Conservation (phyloP, 2,888 invertebrate genomes). For the Myathropa florea region DNA sequence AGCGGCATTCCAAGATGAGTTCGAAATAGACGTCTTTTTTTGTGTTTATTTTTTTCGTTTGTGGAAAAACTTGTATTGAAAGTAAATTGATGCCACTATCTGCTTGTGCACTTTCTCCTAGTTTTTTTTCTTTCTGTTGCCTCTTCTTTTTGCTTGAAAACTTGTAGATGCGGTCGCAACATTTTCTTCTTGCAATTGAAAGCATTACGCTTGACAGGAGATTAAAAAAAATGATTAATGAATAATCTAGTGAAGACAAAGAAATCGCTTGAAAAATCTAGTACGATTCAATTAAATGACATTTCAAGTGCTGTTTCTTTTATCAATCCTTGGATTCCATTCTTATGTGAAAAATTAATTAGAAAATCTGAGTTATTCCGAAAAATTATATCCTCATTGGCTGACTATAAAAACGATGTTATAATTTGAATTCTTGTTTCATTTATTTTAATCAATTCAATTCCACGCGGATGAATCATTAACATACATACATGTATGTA, state of each 20-base stretch:
- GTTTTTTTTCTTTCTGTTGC: background rate
- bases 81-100: background rate
- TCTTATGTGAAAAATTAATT: background rate
- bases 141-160: background rate
- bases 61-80: slow-evolving; percentile 13
- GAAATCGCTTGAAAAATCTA: background rate
- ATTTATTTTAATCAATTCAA: slow-evolving; percentile 56
- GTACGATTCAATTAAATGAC: background rate
- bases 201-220: background rate
- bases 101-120: slow-evolving; percentile 31
- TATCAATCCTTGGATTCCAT: too few species aligned
- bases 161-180: background rate
- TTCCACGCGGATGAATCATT: slow-evolving; percentile 53
- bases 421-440: slow-evolving; percentile 2
- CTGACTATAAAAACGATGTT: background rate
- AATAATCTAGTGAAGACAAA: background rate
- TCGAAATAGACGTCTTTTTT: background rate
- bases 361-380: too few species aligned
- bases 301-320: background rate
- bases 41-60: background rate
- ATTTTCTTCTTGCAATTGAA: background rate
- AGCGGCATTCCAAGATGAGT: background rate
- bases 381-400: background rate
- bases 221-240: too few species aligned
- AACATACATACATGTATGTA: background rate